Base-by-base conservation (phyloP, 2,113 vertebrate genomes). In the Nesoenas mayeri region DNA sequence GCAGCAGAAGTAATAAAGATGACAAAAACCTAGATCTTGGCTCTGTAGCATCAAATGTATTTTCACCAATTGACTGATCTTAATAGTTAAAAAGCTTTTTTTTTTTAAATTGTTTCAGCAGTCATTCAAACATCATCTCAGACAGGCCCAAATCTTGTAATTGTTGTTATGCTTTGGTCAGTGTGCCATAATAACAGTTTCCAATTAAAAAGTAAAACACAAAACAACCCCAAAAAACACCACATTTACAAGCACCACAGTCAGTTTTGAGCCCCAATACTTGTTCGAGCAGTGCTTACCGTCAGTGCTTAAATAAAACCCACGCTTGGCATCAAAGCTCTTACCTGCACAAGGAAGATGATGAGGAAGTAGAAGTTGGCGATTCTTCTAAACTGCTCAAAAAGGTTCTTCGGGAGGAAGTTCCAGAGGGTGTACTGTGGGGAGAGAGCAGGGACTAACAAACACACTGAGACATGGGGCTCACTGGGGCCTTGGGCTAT, bases 331-430 rank as follows among this genome's bases (percentile, higher is more conserved):
- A 67, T 9, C 50, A 32, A 56, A 82, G 26, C 34, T 78, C 98
- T 99, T 98, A 99, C 99, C 99, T 99, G 99, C 72, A 99, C 99
- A 28, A 99, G 98, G 95, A 99, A 99, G 97, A 99, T 99, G 97
- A 99, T 99, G 85, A 99, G 99, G 97, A 99, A 99, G 98, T 99
- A 99, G 98, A 99, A 99, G 98, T 99, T 99, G 93, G 99, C 99
- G 95, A 99, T 99, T 98, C 99, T 99, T 98, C 99, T 98, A 91
- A 99, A 99, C 97, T 99, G 99, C 95, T 99, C 99, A 94, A 99
- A 99, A 57, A 99, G 98, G 97, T 99, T 99, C 98, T 99, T 99
- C 88, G 99, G 99, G 96, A 99, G 98, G 96, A 99, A 99, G 98
- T 99, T 99, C 99, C 99, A 99, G 95, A 99, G 97, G 21, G 99